Conservation (phyloP, 2,888 invertebrate species). For the Drosophila barbarae region DNA sequence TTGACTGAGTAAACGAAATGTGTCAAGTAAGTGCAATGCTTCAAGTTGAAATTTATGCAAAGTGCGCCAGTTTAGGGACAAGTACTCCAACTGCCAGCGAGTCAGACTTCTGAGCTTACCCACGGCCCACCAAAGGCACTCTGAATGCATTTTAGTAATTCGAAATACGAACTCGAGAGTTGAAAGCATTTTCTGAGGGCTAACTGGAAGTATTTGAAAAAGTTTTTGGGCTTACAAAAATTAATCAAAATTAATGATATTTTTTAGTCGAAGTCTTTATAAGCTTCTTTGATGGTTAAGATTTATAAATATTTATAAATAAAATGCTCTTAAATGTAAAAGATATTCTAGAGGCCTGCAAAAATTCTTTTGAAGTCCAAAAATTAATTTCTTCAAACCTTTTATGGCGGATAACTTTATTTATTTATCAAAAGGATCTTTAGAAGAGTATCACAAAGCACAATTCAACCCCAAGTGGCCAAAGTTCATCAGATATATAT, state of each 20-base stretch:
- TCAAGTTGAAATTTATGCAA: constrained; percentile 67
- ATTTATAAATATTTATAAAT: neutral
- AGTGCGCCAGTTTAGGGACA: constrained; percentile 56
- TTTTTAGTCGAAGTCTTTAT: neutral
- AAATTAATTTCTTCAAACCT: no score
- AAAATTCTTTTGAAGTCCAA: no score
- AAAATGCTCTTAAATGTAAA: no score
- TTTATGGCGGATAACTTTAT: no score
- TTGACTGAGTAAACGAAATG: constrained; percentile 59
- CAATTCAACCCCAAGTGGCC: constrained; percentile 34
- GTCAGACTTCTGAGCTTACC: neutral
- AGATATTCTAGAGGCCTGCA: no score
- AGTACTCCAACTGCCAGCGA: constrained; percentile 16
- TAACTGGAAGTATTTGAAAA: constrained; percentile 36
- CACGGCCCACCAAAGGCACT: constrained; percentile 21
- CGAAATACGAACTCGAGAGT: constrained; percentile 28
- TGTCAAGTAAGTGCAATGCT: constrained; percentile 70
- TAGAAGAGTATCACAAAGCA: constrained; percentile 3
- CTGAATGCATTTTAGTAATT: constrained; percentile 51
- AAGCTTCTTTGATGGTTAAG: neutral
- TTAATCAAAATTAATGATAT: neutral
- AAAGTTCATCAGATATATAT: constrained; percentile 46
- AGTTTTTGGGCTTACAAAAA: constrained; percentile 15
- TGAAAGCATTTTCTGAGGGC: constrained; percentile 25
- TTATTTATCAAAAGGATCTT: neutral